phyloP scores from a whole-genome alignment of 2,888 invertebrate species.

The Flabesymbios commensalis region DNA sequence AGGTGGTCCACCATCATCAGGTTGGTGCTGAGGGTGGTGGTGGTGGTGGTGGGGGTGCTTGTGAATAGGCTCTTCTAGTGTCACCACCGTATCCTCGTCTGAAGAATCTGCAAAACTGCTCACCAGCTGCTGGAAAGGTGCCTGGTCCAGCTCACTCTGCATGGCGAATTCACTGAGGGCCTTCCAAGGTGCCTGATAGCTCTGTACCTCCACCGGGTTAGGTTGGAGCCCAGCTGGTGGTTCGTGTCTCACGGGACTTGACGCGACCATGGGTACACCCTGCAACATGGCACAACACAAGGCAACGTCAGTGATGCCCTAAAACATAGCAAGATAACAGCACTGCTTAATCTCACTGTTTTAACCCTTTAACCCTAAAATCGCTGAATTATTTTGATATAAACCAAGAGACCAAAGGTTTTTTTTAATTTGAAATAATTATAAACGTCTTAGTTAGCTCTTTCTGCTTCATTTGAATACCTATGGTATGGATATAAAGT shows the following conservation, averaged over 20 bases:
- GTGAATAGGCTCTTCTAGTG: constrained; percentile 23
- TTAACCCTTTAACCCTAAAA: too few relatives aligned
- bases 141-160: constrained; percentile 88
- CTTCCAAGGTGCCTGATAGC: constrained; percentile 94
- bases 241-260: constrained; percentile 70
- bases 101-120: constrained; percentile 63
- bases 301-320: too few relatives aligned
- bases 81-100: constrained; percentile 55
- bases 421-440: too few relatives aligned
- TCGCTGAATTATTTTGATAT: too few relatives aligned
- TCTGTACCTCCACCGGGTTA: constrained; percentile 82
- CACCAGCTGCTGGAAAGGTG: constrained; percentile 94
- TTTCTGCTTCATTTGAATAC: too few relatives aligned
- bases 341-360: too few relatives aligned
- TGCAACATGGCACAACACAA: constrained; percentile 70
- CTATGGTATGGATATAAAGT: too few relatives aligned
- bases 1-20: too few relatives aligned
- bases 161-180: constrained; percentile 93
- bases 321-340: too few relatives aligned
- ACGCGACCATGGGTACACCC: constrained; percentile 96
- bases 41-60: not conserved
- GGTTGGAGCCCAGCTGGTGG: constrained; percentile 48
- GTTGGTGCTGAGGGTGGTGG: too few relatives aligned
- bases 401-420: too few relatives aligned
- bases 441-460: too few relatives aligned